Evolutionary conservation across 2,888 invertebrate genomes (phyloP).

Genomic region (Halictus ligatus): DNA sequence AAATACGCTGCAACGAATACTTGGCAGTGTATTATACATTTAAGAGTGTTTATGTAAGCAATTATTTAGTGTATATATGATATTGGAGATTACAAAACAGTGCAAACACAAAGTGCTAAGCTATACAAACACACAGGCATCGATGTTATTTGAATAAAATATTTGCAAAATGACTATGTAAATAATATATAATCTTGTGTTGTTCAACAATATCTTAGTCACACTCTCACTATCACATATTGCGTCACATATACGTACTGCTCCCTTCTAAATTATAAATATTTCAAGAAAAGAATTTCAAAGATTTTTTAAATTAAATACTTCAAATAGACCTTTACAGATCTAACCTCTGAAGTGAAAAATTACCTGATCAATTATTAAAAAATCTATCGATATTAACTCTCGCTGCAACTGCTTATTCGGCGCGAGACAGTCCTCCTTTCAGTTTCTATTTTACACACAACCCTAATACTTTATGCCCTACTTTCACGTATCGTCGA

Average conservation of each 20-base stretch:
- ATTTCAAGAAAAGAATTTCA: no score
- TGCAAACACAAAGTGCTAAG: background rate
- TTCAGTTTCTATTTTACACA: background rate
- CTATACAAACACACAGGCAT: background rate
- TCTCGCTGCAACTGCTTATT: background rate
- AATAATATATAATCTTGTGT: background rate
- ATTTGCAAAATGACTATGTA: background rate
- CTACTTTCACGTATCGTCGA: background rate
- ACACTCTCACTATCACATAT: no score
- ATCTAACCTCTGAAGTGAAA: no score
- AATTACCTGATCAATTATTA: no score
- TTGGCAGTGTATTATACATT: background rate
- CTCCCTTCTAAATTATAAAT: no score
- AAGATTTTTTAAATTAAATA: no score
- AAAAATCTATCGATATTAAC: background rate
- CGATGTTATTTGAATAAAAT: background rate
- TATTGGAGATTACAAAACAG: background rate
- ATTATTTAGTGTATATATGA: background rate
- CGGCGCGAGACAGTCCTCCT: background rate
- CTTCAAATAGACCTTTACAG: no score
- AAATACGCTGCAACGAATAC: background rate
- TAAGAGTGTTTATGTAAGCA: background rate
- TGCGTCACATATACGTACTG: no score
- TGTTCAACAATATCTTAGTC: background rate
- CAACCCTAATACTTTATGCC: background rate